Evolutionary conservation across 2,888 invertebrate genomes (phyloP).

Genomic region (Polymixis lichenea): DNA sequence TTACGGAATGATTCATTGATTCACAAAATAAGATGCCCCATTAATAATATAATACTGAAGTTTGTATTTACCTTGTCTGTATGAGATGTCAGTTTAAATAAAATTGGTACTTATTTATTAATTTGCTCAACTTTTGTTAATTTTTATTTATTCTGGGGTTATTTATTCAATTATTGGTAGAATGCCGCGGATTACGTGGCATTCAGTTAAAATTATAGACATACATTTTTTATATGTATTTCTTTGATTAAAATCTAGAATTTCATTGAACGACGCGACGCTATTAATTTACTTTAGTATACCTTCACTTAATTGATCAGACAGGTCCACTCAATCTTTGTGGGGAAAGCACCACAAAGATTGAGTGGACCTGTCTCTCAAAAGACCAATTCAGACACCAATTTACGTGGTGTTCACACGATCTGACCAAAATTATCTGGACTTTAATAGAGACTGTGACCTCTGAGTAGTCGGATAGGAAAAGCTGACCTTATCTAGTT

Average conservation of each 20-base stretch:
- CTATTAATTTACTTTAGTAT: too few relatives aligned
- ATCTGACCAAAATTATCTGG: too few relatives aligned
- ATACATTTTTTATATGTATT: too few relatives aligned
- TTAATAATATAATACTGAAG: not conserved
- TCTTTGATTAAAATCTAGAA: not conserved
- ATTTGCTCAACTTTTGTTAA: not conserved
- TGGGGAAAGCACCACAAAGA: too few relatives aligned
- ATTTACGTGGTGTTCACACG: too few relatives aligned
- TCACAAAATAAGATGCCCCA: not conserved
- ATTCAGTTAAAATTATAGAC: not conserved
- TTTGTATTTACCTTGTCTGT: not conserved
- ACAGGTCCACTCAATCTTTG: too few relatives aligned
- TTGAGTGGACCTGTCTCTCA: too few relatives aligned
- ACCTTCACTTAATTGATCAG: too few relatives aligned
- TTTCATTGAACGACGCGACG: accelerated
- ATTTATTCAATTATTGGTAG: not conserved
- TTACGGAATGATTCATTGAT: not conserved
- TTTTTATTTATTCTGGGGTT: not conserved
- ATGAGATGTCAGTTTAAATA: not conserved
- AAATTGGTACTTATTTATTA: not conserved
- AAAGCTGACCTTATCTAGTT: too few relatives aligned
- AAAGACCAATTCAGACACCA: too few relatives aligned
- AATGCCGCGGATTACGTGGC: not conserved
- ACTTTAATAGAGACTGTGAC: too few relatives aligned
- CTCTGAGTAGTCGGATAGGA: too few relatives aligned